phyloP scores from a whole-genome alignment of 2,888 invertebrate genomes.

The Platypus cylindrus region DNA sequence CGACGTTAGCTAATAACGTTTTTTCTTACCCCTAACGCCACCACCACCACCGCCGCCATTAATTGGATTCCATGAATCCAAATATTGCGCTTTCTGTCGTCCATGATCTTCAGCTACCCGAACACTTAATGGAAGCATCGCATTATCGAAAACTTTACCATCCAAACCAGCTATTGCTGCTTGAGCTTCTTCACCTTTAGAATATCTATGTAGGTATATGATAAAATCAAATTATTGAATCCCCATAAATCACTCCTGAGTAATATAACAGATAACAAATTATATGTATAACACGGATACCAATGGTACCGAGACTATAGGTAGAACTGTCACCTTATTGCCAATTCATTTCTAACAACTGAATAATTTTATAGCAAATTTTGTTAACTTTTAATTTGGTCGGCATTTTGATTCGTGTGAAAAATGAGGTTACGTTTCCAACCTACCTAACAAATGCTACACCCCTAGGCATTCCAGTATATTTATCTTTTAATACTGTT shows the following conservation, averaged over 20 bases:
- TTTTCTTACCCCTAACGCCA: constrained; percentile 28
- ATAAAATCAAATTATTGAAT: background rate
- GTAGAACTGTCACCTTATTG: too few species aligned
- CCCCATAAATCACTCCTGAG: background rate
- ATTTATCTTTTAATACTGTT: constrained; percentile 79
- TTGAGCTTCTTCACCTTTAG: constrained; percentile 80
- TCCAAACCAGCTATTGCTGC: constrained; percentile 78
- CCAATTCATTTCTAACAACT: too few species aligned
- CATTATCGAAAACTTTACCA: constrained; percentile 73
- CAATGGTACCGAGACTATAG: too few species aligned
- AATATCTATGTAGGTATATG: too few species aligned
- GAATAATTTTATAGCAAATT: too few species aligned
- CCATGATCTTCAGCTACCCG: constrained; percentile 71
- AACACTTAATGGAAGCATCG: constrained; percentile 70
- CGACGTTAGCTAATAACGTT: too few species aligned
- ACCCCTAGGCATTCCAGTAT: constrained; percentile 76
- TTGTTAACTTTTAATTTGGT: too few species aligned
- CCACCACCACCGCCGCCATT: constrained; percentile 18
- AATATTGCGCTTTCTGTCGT: constrained; percentile 54
- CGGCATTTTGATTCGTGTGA: too few species aligned
- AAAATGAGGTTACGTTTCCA: too few species aligned
- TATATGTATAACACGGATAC: background rate
- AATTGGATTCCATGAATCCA: constrained; percentile 35
- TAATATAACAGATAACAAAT: background rate
- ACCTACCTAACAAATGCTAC: constrained; percentile 82